Conservation (phyloP, 2,797 vertebrate genomes). For the Halcyon leucocephala region DNA sequence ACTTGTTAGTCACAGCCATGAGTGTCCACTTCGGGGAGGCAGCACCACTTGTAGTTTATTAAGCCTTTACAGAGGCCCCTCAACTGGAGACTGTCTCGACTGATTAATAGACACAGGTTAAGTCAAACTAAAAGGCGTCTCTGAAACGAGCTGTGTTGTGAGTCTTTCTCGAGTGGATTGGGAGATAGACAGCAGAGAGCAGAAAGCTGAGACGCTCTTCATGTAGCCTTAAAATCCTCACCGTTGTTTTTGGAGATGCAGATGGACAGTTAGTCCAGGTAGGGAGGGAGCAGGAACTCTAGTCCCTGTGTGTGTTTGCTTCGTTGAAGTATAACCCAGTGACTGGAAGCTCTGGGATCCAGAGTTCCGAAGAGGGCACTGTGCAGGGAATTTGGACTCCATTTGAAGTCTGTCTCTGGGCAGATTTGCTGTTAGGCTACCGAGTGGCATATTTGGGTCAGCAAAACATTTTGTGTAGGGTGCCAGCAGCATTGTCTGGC, state of each 20-base stretch:
- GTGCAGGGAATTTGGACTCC: not conserved
- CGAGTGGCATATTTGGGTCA: not conserved
- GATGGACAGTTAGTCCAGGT: not conserved
- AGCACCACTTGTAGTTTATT: not conserved
- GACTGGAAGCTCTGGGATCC: not conserved
- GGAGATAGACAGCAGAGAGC: not conserved
- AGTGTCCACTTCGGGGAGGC: constrained; percentile 68
- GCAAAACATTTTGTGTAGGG: not conserved
- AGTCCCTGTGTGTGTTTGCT: not conserved
- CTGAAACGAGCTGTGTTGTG: not conserved
- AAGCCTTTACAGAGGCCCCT: constrained; percentile 25
- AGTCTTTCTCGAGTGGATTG: not conserved
- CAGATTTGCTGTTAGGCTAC: not conserved
- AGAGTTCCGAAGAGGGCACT: not conserved
- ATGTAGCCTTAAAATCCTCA: not conserved
- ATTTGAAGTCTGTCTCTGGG: not conserved
- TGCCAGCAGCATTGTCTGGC: not conserved
- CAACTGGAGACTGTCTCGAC: not conserved
- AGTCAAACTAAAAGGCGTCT: not conserved
- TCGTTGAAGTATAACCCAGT: not conserved
- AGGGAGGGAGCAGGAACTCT: not conserved
- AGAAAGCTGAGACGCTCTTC: not conserved
- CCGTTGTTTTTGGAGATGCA: not conserved
- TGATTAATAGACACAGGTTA: not conserved
- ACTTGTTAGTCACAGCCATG: constrained; percentile 55